phyloP scores from a whole-genome alignment of 2,888 invertebrate genomes.

The Phymatocera aterrima region DNA sequence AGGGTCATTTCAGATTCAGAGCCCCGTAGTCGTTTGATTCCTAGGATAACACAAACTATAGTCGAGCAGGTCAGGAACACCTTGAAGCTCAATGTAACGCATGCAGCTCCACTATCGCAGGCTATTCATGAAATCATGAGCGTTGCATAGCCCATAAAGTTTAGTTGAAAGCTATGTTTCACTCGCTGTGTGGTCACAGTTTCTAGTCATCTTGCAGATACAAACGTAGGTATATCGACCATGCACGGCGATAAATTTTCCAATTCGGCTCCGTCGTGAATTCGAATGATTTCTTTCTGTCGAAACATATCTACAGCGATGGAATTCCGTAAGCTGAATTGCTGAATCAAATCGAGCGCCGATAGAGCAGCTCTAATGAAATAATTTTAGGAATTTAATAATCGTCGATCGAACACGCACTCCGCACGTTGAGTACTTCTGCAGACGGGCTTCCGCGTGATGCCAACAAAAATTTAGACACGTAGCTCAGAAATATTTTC shows the following conservation, averaged over 20 bases:
- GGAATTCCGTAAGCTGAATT: not conserved
- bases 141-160: not conserved
- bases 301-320: too few species aligned
- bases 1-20: not conserved
- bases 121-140: too few species aligned
- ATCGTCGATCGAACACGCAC: constrained; percentile 25
- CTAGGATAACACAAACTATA: constrained; percentile 18
- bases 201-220: too few species aligned
- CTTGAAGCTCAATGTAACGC: not conserved
- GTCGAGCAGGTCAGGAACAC: constrained; percentile 34
- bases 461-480: constrained; percentile 13
- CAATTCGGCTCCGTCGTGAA: too few species aligned
- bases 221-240: too few species aligned
- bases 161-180: not conserved
- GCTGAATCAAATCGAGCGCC: too few species aligned
- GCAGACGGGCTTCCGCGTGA: not conserved
- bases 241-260: too few species aligned
- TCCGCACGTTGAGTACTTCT: not conserved
- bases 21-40: not conserved
- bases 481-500: not conserved
- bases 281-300: too few species aligned
- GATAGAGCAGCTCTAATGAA: not conserved
- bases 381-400: not conserved
- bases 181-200: too few species aligned
- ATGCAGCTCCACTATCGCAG: not conserved